These are phyloP conservation scores for Lethocerus indicus DNA, from an alignment of 1,140 invertebrate genomes.

Conservation along the genomic window DNA sequence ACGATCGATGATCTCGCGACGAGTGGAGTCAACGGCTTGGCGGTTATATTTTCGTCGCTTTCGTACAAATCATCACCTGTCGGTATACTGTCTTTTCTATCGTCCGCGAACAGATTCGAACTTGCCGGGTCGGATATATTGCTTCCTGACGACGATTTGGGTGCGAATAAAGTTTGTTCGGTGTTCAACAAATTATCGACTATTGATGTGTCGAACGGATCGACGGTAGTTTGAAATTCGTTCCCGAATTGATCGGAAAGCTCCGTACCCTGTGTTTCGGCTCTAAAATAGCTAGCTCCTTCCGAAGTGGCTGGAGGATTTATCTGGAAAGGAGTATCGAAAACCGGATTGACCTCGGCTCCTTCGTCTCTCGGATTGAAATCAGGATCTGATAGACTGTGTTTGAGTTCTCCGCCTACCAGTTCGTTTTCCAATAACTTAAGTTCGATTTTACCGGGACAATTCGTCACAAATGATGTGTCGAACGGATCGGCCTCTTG, in stretches of 20 bases:
- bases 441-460: conserved; percentile 53
- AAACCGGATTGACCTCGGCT: background rate
- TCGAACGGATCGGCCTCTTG: conserved; percentile 52
- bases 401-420: conserved; percentile 11
- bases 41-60: conserved; percentile 14
- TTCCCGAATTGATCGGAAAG: too few species aligned
- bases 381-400: conserved; percentile 37
- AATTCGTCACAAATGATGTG: conserved; percentile 55
- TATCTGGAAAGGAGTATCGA: too few species aligned
- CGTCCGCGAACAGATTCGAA: too few species aligned
- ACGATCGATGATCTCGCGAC: conserved; percentile 11
- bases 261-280: too few species aligned
- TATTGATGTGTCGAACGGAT: conserved; percentile 75
- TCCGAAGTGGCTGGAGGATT: background rate
- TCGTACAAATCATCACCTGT: too few species aligned
- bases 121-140: too few species aligned
- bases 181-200: too few species aligned
- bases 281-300: too few species aligned
- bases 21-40: conserved; percentile 21
- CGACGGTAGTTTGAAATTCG: too few species aligned
- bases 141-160: too few species aligned
- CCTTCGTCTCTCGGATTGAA: conserved; percentile 32
- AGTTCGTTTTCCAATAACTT: conserved; percentile 55
- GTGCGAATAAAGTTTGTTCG: too few species aligned
- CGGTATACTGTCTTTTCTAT: too few species aligned